Conservation (phyloP, 2,113 vertebrate genomes). For the Bufo bufo region DNA sequence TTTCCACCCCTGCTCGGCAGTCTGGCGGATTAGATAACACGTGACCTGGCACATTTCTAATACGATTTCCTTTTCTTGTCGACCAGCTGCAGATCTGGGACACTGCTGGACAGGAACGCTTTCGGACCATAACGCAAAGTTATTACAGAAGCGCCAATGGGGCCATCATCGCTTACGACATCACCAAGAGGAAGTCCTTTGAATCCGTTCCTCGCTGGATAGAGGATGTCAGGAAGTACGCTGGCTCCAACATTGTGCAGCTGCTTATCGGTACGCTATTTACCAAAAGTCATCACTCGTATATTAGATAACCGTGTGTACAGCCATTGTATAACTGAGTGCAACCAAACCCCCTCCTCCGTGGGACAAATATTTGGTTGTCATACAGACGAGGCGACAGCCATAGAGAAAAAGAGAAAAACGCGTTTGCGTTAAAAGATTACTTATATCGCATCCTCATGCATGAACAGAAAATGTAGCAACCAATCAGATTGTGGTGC, state of each 20-base stretch:
- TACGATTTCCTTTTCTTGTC: background rate
- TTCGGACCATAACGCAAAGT: constrained; percentile 88
- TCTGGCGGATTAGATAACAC: background rate
- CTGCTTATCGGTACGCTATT: constrained; percentile 80
- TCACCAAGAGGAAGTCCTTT: constrained; percentile 82
- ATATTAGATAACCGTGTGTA: background rate
- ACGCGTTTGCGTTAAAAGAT: too few relatives aligned
- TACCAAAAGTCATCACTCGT: background rate
- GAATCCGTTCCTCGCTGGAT: constrained; percentile 85
- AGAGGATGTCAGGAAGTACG: constrained; percentile 85
- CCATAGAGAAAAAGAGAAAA: background rate
- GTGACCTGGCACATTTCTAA: background rate
- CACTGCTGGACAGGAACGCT: constrained; percentile 87
- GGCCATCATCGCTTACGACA: constrained; percentile 86
- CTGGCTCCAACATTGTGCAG: constrained; percentile 81
- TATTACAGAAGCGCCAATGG: constrained; percentile 88
- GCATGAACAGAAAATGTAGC: background rate
- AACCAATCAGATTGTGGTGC: background rate
- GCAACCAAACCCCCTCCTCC: background rate
- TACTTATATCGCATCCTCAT: too few relatives aligned
- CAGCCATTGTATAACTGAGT: background rate
- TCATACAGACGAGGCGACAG: background rate
- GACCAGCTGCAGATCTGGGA: constrained; percentile 89
- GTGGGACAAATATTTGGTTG: background rate
- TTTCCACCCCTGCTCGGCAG: too few relatives aligned